Percentiles rank a stretch among this genome's conserved stretches.
These are phyloP conservation scores for Oryctolagus cuniculus DNA, from an alignment of 2,113 vertebrate genomes.

Conservation along the genomic window DNA sequence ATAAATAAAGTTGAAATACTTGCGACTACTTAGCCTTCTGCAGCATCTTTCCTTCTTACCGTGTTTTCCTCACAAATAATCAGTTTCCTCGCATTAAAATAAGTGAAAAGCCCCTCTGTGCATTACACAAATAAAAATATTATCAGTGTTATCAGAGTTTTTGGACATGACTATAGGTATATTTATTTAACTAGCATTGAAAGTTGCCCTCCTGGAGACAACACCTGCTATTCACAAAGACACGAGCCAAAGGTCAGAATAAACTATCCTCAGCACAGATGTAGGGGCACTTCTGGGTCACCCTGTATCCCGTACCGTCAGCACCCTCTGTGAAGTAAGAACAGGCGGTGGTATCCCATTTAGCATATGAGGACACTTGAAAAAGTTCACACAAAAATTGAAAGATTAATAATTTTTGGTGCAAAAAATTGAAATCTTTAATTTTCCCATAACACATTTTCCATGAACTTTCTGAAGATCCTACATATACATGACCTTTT, in stretches of 20 bases:
- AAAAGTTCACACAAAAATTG: too few relatives aligned
- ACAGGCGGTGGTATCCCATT: not conserved
- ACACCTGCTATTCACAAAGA: conserved; percentile 47
- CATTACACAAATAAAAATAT: conserved; percentile 2
- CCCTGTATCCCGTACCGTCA: conserved; percentile 39
- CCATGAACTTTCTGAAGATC: too few relatives aligned
- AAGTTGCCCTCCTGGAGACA: conserved; percentile 5
- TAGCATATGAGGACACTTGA: conserved; percentile 37
- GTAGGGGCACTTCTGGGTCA: not conserved
- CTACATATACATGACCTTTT: too few relatives aligned
- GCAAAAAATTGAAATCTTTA: too few relatives aligned
- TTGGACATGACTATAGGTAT: conserved; percentile 24
- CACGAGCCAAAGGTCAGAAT: conserved; percentile 41
- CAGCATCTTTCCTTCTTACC: conserved; percentile 43
- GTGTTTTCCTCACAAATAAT: conserved; percentile 25
- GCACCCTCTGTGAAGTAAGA: not conserved
- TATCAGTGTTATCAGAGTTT: not conserved
- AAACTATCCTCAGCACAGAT: conserved; percentile 51
- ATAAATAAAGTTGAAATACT: conserved; percentile 21
- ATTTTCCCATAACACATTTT: too few relatives aligned
- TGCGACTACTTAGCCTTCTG: conserved; percentile 27
- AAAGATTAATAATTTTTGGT: too few relatives aligned
- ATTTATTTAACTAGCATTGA: conserved; percentile 58
- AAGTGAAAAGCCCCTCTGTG: conserved; percentile 26
- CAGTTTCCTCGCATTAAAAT: conserved; percentile 42